phyloP scores from a whole-genome alignment of 2,888 invertebrate species.

The Microplitis deprimator region DNA sequence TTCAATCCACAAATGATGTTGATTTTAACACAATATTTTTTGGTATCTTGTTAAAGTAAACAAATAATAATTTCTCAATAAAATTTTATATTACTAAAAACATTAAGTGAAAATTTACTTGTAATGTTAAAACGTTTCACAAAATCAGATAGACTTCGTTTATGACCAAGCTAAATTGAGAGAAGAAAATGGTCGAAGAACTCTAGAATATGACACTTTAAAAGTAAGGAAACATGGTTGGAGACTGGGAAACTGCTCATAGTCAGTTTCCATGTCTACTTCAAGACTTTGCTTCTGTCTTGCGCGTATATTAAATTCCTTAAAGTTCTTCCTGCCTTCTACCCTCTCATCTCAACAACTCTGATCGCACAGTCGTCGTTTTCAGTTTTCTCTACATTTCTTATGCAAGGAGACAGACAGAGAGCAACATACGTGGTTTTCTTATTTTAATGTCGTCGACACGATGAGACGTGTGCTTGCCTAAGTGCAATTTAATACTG shows the following conservation, averaged over 20 bases:
- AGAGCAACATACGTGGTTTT: constrained; percentile 4
- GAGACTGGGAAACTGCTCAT: constrained; percentile 26
- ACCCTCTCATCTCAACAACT: constrained; percentile 44
- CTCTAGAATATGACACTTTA: constrained; percentile 37
- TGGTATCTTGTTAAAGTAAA: no score
- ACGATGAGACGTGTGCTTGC: constrained; percentile 60
- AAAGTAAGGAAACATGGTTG: constrained; percentile 25
- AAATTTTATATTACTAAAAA: not conserved
- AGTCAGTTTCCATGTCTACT: constrained; percentile 27
- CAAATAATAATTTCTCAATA: no score
- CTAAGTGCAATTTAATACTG: constrained; percentile 70
- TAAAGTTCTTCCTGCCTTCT: constrained; percentile 53
- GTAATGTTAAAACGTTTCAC: not conserved
- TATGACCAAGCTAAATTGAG: constrained; percentile 23
- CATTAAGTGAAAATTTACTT: not conserved
- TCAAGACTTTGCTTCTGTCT: constrained; percentile 27
- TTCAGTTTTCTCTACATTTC: constrained; percentile 41
- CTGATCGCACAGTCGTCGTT: constrained; percentile 40
- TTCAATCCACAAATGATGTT: no score
- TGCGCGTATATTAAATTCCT: constrained; percentile 62
- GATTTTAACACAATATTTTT: no score
- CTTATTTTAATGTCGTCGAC: constrained; percentile 35
- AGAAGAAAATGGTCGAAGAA: constrained; percentile 31
- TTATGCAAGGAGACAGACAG: constrained; percentile 34
- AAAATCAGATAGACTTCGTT: not conserved